These are phyloP conservation scores for Mylabris phalerata DNA, from an alignment of 1,140 invertebrate genomes.

Conservation along the genomic window DNA sequence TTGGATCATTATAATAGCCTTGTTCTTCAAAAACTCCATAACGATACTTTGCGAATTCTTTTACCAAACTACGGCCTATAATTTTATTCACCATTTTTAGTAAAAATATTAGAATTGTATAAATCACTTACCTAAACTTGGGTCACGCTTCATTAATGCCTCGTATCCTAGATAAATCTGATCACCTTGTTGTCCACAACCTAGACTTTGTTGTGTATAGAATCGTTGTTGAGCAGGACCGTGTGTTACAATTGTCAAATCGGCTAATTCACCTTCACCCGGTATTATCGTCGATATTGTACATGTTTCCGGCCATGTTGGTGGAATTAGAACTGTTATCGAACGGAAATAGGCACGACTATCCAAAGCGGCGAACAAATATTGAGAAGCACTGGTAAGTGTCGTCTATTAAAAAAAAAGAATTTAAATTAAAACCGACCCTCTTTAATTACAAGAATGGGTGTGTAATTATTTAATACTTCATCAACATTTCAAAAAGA, in stretches of 20 bases:
- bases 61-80: constrained; percentile 49
- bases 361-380: constrained; percentile 48
- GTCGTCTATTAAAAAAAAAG: constrained; percentile 43
- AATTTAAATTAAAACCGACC: background rate
- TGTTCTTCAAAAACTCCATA: constrained; percentile 66
- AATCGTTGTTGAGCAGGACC: constrained; percentile 48
- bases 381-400: constrained; percentile 45
- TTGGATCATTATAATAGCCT: constrained; percentile 51
- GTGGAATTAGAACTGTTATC: constrained; percentile 49
- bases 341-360: constrained; percentile 47
- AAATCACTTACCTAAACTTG: constrained; percentile 35
- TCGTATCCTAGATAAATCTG: constrained; percentile 50
- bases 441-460: background rate
- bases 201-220: constrained; percentile 54
- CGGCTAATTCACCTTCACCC: constrained; percentile 43
- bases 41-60: constrained; percentile 60
- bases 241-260: constrained; percentile 47
- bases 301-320: constrained; percentile 48
- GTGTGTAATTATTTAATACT: background rate
- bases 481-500: too few relatives aligned
- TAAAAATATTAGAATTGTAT: background rate
- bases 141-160: constrained; percentile 31
- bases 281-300: constrained; percentile 36
- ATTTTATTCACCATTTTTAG: background rate
- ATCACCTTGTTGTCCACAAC: constrained; percentile 53